Evolutionary conservation across 2,888 invertebrate genomes (phyloP).

Genomic region (Drosophila mulleri): DNA sequence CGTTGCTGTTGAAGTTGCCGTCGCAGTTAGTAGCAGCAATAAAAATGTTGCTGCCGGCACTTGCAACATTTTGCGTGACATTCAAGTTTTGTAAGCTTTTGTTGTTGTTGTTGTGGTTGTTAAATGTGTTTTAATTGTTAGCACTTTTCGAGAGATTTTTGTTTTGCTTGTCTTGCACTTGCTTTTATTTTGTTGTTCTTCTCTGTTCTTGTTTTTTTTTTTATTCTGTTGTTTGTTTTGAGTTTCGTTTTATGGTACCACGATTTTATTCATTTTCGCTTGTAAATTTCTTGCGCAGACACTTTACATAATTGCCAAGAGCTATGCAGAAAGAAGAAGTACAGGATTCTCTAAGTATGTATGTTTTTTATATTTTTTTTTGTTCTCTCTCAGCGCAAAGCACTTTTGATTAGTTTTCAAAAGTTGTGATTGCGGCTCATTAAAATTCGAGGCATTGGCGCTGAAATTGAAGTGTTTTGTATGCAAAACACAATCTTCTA

Average conservation of each 20-base stretch:
- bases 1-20: slow-evolving; percentile 27
- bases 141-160: slow-evolving; percentile 60
- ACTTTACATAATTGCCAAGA: slow-evolving; percentile 72
- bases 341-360: background rate
- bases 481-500: slow-evolving; percentile 59
- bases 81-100: slow-evolving; percentile 48
- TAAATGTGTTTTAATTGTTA: slow-evolving; percentile 70
- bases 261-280: slow-evolving; percentile 79
- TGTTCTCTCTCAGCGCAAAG: background rate
- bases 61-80: slow-evolving; percentile 77
- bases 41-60: slow-evolving; percentile 72
- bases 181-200: slow-evolving; percentile 19
- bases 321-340: slow-evolving; percentile 38
- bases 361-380: background rate
- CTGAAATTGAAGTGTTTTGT: slow-evolving; percentile 58
- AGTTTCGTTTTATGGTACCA: slow-evolving; percentile 68
- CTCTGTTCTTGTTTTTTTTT: slow-evolving; percentile 16
- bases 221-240: slow-evolving; percentile 15
- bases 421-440: slow-evolving; percentile 48
- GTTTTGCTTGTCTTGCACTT: slow-evolving; percentile 41
- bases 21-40: slow-evolving; percentile 47
- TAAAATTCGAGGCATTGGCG: slow-evolving; percentile 53
- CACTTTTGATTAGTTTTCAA: slow-evolving; percentile 58
- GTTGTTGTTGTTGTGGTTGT: background rate
- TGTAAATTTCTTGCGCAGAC: slow-evolving; percentile 43